Evolutionary conservation across 2,797 vertebrate species (phyloP), one percentile per base, ranked within the genome.

Genomic region (Characodon lateralis): DNA sequence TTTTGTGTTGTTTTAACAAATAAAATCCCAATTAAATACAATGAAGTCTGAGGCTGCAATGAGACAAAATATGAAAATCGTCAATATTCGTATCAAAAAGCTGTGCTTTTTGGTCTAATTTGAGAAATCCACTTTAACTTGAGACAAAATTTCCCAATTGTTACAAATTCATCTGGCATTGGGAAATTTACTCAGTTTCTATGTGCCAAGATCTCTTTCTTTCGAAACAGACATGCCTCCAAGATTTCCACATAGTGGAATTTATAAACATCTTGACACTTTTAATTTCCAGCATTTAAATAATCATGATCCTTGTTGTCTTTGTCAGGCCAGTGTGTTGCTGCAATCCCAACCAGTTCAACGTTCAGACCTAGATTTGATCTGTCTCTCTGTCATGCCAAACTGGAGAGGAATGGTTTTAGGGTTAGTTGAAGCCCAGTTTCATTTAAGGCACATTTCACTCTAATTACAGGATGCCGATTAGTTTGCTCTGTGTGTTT

Each of bases 261-360:
- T 39, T 65, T 39, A 20, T 22, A 18, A 31, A 65, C 31, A 22
- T 65, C 16, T 31, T 63, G 59, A 20, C 28, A 28, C 16, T 65
- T 35, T 65, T 3, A 63, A n/a, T 35, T 63, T 3, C 2, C 26
- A 31, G n/a, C 28, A 1, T 63, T 39, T 65, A 35, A 63, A 63
- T 65, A 39, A 65, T 65, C 20, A 20, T 65, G 7, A 50, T 63
- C 26, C 14, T 20, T 12, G 24, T 7, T 24, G 41, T 79, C 24
- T 22, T 43, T 56, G 69, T 71, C 83, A 95, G 96, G 96, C 88
- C 94, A 95, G 86, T 90, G 92, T 87, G 86, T 96, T 13, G 58
- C 93, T 43, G 79, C 92, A 0, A 63, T 95, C 53, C 72, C 88
- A 0, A 92, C 92, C 77, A 78, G 77, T 39, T 95, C 94, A 1